Evolutionary conservation across 2,113 vertebrate genomes (phyloP), one percentile per base, ranked within the genome.

Genomic region (Pedetes capensis): DNA sequence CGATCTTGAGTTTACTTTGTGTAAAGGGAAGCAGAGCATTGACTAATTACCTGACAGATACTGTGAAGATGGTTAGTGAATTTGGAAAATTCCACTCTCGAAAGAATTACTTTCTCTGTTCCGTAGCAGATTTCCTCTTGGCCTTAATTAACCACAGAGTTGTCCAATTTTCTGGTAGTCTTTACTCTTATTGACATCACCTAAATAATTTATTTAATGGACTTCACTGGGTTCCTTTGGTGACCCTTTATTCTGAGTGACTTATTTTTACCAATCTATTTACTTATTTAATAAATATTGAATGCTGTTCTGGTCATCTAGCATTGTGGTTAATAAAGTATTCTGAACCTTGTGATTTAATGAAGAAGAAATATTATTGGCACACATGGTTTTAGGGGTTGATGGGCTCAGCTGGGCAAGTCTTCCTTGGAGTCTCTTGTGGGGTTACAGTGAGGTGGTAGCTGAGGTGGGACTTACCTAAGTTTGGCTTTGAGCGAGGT

Each of bases 21-120:
- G 64, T 63, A 55, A 96, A 95, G 92, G 93, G 72, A 95, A 97
- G 63, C 94, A 87, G 93, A 83, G 39, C 92, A 75, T 39, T 91
- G 90, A 92, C 80, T 88, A 97, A 92, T 96, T 74, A 76, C 66
- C 93, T 93, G 75, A 93, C 85, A 89, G 92, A 37, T 84, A 53
- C 25, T 47, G 82, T 95, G 82, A 97, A 95, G 95, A 95, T 91
- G 95, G 95, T 92, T 92, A 80, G 85, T 93, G 87, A 95, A 95
- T 95, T 82, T 96, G 97, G 92, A 97, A 97, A 97, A 97, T 97
- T 97, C 96, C 96, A 96, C 96, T 93, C 87, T 89, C 89, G 72
- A 80, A 97, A 97, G 91, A 95, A 91, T 89, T 66, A 94, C 96
- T 87, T 96, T 95, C 96, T 96, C 94, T 87, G 10, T 86, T 91